These are phyloP conservation scores for Micrastur ruficollis DNA, from an alignment of 2,797 vertebrate species.

Conservation along the genomic window DNA sequence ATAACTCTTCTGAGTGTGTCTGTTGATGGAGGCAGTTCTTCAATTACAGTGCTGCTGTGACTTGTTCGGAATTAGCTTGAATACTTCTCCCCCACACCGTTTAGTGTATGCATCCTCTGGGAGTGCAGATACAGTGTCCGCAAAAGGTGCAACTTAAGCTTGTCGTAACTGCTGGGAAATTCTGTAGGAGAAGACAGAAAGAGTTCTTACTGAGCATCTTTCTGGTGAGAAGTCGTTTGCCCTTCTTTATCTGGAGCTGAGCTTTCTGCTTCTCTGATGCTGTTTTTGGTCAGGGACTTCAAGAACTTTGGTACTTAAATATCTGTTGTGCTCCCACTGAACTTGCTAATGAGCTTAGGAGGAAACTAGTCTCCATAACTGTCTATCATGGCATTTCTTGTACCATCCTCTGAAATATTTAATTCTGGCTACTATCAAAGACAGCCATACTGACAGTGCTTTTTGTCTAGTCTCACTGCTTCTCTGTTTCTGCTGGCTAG, in stretches of 20 bases:
- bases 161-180: neutral
- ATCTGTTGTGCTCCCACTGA: neutral
- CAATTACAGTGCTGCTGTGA: neutral
- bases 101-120: neutral
- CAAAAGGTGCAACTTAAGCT: neutral
- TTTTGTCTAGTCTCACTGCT: neutral
- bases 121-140: neutral
- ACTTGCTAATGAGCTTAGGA: neutral
- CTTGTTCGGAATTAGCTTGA: neutral
- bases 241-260: neutral
- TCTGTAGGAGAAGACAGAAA: neutral
- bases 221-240: neutral
- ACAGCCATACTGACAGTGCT: neutral
- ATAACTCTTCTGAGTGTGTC: neutral
- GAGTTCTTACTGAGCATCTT: neutral
- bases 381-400: neutral
- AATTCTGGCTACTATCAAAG: neutral
- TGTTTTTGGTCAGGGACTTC: neutral
- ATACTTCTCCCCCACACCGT: neutral
- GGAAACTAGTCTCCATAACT: neutral
- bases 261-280: neutral
- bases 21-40: neutral
- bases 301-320: neutral
- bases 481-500: neutral
- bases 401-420: neutral